A percentile compares a stretch with the other conserved stretches of the same genome.
These are phyloP conservation scores for Anhinga anhinga DNA, from an alignment of 2,113 vertebrate genomes.

Conservation along the genomic window DNA sequence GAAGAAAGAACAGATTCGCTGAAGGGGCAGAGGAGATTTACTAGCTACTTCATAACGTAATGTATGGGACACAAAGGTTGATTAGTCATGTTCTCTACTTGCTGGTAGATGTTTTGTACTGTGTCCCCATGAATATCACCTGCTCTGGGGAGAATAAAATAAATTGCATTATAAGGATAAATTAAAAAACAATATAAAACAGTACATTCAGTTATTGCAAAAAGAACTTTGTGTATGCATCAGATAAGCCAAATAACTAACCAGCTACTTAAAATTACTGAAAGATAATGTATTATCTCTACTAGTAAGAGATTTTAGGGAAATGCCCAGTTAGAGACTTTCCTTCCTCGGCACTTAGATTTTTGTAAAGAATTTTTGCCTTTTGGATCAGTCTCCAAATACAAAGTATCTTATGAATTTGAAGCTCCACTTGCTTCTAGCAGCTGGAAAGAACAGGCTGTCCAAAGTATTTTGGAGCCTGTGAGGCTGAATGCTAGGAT, in stretches of 20 bases:
- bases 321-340: background rate
- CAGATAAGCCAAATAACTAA: background rate
- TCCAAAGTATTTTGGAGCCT: conserved; percentile 31
- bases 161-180: background rate
- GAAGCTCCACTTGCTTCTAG: background rate
- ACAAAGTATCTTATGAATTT: background rate
- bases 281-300: background rate
- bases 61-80: accelerated
- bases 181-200: background rate
- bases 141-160: background rate
- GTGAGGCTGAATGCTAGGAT: conserved; percentile 18
- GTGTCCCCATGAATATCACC: background rate
- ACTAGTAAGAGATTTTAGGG: background rate
- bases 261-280: background rate
- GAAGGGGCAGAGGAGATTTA: background rate
- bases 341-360: background rate
- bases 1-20: background rate
- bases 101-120: background rate
- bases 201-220: background rate
- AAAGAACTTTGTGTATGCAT: background rate
- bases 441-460: conserved; percentile 28
- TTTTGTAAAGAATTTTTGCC: background rate
- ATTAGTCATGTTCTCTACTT: background rate
- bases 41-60: background rate
- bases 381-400: background rate